Conservation (phyloP, 1,140 invertebrate species). For the Bombus vancouverensis region DNA sequence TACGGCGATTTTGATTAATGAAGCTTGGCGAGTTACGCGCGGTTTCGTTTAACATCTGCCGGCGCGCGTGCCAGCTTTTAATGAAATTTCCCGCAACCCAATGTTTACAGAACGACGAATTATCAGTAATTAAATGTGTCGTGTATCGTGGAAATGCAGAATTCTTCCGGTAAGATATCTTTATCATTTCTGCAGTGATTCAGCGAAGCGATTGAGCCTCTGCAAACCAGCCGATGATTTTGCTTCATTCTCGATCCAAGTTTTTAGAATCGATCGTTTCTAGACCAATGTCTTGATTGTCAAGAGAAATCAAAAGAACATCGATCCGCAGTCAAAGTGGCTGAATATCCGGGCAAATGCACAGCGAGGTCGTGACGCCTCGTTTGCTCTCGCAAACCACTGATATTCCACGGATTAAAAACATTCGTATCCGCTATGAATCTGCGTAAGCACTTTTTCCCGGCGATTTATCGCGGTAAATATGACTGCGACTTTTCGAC, state of each 20-base stretch:
- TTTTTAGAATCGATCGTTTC: background rate
- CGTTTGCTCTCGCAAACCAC: background rate
- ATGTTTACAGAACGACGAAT: background rate
- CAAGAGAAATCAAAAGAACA: background rate
- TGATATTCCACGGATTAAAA: conserved; percentile 38
- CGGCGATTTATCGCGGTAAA: conserved; percentile 30
- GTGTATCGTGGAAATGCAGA: background rate
- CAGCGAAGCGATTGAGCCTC: background rate
- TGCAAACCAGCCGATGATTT: background rate
- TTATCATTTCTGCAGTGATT: background rate
- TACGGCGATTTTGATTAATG: conserved; percentile 23
- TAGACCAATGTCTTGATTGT: too few species aligned
- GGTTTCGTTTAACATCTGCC: background rate
- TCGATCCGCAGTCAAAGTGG: background rate
- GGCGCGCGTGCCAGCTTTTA: background rate
- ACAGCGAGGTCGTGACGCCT: background rate
- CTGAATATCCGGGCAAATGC: conserved; percentile 3
- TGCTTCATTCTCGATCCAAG: background rate
- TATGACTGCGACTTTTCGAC: background rate
- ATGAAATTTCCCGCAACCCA: conserved; percentile 2
- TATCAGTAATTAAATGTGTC: background rate
- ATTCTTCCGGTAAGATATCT: too few species aligned
- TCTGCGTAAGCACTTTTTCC: conserved; percentile 43
- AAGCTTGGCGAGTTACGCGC: background rate
- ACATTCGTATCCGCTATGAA: conserved; percentile 5